Conservation (phyloP, 2,797 vertebrate genomes). For the Neosilurus hyrtlii region DNA sequence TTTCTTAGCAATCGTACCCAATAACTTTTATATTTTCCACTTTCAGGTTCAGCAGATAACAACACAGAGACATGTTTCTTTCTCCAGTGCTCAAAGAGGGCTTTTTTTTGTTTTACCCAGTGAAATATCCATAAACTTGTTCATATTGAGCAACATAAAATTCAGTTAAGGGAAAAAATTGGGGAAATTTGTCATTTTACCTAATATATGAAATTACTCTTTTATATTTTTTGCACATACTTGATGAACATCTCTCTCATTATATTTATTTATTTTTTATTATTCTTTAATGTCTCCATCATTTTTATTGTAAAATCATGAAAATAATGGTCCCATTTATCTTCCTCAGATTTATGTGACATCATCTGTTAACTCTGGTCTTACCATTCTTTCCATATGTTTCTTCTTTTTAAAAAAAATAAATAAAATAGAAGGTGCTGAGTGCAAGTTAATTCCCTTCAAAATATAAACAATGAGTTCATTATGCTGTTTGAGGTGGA, state of each 20-base stretch:
- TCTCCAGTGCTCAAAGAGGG: slow-evolving; percentile 60
- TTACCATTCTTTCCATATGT: slow-evolving; percentile 32
- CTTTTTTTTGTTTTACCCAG: slow-evolving; percentile 61
- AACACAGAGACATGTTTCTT: slow-evolving; percentile 60
- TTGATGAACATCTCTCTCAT: not conserved
- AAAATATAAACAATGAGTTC: slow-evolving; percentile 49
- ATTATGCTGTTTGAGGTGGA: slow-evolving; percentile 47
- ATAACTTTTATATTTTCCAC: slow-evolving; percentile 64
- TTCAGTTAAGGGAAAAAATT: slow-evolving; percentile 23
- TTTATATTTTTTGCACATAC: slow-evolving; percentile 28
- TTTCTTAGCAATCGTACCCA: slow-evolving; percentile 55
- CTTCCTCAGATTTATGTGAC: slow-evolving; percentile 32
- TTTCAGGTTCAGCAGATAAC: slow-evolving; percentile 64
- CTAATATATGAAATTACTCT: not conserved
- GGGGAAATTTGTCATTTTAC: not conserved
- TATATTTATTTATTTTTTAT: not conserved
- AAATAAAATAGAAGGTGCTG: slow-evolving; percentile 38
- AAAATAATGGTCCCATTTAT: slow-evolving; percentile 19
- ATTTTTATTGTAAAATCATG: slow-evolving; percentile 17
- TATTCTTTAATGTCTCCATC: not conserved
- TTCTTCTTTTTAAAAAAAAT: slow-evolving; percentile 42
- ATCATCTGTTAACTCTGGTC: slow-evolving; percentile 25
- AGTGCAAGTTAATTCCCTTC: slow-evolving; percentile 46
- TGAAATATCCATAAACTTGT: slow-evolving; percentile 57
- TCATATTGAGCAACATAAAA: slow-evolving; percentile 48